Base-by-base conservation (phyloP, 2,113 vertebrate species). In the Sebastes schlegelii region DNA sequence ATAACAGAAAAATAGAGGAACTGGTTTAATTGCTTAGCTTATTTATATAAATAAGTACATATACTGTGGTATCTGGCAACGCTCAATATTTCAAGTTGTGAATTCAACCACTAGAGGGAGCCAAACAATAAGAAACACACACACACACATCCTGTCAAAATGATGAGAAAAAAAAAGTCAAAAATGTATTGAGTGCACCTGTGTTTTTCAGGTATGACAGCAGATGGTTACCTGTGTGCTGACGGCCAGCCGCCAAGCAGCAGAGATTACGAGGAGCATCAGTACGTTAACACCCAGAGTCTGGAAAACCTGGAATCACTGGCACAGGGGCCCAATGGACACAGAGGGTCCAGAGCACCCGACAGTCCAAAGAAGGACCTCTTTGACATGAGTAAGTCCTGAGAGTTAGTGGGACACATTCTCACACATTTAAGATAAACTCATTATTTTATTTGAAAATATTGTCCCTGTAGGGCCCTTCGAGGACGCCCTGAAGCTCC, bases 351-450 rank as follows among this genome's bases (percentile, higher is more conserved):
- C 9, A 70, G 89, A 21, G 74, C 55, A 0, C 94, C 95, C 0
- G 97, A 97, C 55, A 99, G 97, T 85, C 98, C 98, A 48, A 96
- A 97, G 83, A 99, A 97, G 84, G 98, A 99, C 87, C 96, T 99
- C 8, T 99, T 99, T 74, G 98, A 99, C 76, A 99, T 99, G 98
- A 97, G 98, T 99, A 94, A 86, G 98, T 90, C 4, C 19, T 54
- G 3, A 63, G 0, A 65, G 34, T 70, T 43, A 2, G 1, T 10
- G 34, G 69, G 9, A 62, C 19, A 23, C 58, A 51, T 21, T 73
- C 0, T 13, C 12, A 63, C 1, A 61, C 1, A 55, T 26, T 0
- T 26, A 26, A 26, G 26, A 26, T 26, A 26, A 26, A 26, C 26
- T 26, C 26, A 26, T 26, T 26, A 26, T 26, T 26, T 26, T 26